Evolutionary conservation across 1,140 invertebrate genomes (phyloP), one percentile per base, ranked within the genome.

Genomic region (Rhynchophorus ferrugineus): DNA sequence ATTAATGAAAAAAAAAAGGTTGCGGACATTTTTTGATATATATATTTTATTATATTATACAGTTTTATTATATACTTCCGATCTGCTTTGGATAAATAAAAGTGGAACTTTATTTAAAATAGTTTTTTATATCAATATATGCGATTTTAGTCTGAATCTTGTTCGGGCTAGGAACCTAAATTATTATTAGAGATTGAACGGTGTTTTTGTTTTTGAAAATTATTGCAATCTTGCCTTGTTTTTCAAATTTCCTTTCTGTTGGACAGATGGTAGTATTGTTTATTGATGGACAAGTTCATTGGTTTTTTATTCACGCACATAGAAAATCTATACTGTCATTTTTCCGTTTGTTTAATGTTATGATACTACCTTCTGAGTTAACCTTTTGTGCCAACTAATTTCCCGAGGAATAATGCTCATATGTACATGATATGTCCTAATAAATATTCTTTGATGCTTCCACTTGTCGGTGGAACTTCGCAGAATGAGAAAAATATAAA

Each of bases 11-110:
- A 49, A 49, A 38, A 45, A 54, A 57, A 55, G 59, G 59, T 61
- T 61, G 59, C 59, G 59, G 59, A 56, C 58, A 46, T 49, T 61
- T 56, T 57, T 57, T 57, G 49, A 57, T 57, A 57, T 50, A 52
- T 52, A 52, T 46, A 43, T n/a, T n/a, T n/a, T n/a, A n/a, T 57
- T 57, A 56, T 56, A 56, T 56, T 56, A 51, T 56, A 56, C 45
- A 47, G 21, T 9, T 35, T 38, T 47, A 38, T 41, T 49, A 17
- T 41, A 36, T 34, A 24, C 37, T 49, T 48, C 20, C 41, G 24
- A 49, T 49, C 36, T 35, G 22, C 20, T 49, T 49, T 13, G 11
- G 24, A 38, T n/a, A 13, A 11, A 38, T 41, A 42, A 49, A 29
- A 36, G 13, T 18, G 47, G 33, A 41, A 8, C 20, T 49, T 57